phyloP scores from a whole-genome alignment of 2,888 invertebrate species.

The Athalia cordata region DNA sequence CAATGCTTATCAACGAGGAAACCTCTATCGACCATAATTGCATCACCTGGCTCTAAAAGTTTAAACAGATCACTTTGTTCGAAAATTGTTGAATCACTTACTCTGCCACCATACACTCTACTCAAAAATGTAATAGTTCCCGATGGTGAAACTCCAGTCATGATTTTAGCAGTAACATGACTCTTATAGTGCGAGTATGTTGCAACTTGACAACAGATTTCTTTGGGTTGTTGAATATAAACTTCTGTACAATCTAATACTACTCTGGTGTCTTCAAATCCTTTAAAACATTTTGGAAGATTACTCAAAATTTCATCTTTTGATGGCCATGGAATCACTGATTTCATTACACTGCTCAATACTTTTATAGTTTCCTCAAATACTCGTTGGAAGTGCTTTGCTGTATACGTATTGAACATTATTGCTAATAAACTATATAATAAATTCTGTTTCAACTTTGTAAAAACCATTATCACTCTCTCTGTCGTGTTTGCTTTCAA shows the following conservation, averaged over 20 bases:
- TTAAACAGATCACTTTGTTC: constrained; percentile 37
- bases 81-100: constrained; percentile 44
- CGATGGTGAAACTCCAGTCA: constrained; percentile 39
- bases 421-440: constrained; percentile 45
- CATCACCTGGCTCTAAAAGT: constrained; percentile 43
- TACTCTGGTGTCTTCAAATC: constrained; percentile 49
- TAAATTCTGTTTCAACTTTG: constrained; percentile 49
- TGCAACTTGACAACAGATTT: constrained; percentile 35
- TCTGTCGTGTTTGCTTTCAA: constrained; percentile 7
- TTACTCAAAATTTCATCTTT: constrained; percentile 39
- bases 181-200: constrained; percentile 33
- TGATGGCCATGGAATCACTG: constrained; percentile 35
- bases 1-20: constrained; percentile 45
- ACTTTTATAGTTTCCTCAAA: constrained; percentile 43
- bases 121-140: constrained; percentile 28
- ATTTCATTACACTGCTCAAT: constrained; percentile 42
- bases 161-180: constrained; percentile 8
- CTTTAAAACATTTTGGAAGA: constrained; percentile 51
- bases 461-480: constrained; percentile 40
- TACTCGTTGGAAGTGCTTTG: constrained; percentile 31
- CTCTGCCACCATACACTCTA: constrained; percentile 40
- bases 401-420: constrained; percentile 26
- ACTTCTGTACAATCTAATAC: constrained; percentile 55
- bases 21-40: constrained; percentile 49
- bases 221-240: constrained; percentile 47